Evolutionary conservation across 2,113 vertebrate species (phyloP), one percentile per base, ranked within the genome.

Genomic region (Rhineura floridana): DNA sequence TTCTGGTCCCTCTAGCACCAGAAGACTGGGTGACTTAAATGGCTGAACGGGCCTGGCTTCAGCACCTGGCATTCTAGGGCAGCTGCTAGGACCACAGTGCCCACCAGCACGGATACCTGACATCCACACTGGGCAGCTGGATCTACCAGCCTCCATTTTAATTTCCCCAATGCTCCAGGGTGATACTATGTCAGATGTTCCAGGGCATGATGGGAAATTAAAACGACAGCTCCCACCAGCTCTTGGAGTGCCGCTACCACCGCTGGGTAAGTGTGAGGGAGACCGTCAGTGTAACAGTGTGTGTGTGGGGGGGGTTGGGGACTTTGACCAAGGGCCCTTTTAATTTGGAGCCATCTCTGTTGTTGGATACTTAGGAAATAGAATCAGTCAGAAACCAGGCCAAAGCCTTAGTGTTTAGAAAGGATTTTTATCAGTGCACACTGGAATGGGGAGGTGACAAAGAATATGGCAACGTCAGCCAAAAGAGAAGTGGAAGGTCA

Each of bases 371-470:
- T 63, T 65, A 77, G 73, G 46, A 85, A 76, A 25, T 39, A 46
- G 55, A 30, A 55, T 65, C 59, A 48, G 6, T 65, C 59, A 48
- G 6, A 44, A 79, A 6, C 72, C 13, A 69, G 46, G 36, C 62
- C 23, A 63, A 15, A 19, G 63, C 5, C 23, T 11, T 44, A 72
- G 23, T 30, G 33, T 15, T 65, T n/a, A n/a, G 69, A 59, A 33
- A 72, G 44, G 48, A 42, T 52, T 72, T 42, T 70, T 55, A 72
- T 86, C 77, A 69, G 11, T 11, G 48, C 6, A 42, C n/a, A 17
- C 17, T 91, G 93, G 92, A 91, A 91, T 92, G 91, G 91, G 42
- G 86, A 78, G 48, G 52, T 84, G 79, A 78, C 4, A 0, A 2
- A 78, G 21, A 77, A 79, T 0, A 1, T 7, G 0, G 77, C 83